Percentiles rank a stretch among this genome's conserved stretches.
phyloP scores from a whole-genome alignment of 2,113 vertebrate species.

The Leptocoma aspasia region DNA sequence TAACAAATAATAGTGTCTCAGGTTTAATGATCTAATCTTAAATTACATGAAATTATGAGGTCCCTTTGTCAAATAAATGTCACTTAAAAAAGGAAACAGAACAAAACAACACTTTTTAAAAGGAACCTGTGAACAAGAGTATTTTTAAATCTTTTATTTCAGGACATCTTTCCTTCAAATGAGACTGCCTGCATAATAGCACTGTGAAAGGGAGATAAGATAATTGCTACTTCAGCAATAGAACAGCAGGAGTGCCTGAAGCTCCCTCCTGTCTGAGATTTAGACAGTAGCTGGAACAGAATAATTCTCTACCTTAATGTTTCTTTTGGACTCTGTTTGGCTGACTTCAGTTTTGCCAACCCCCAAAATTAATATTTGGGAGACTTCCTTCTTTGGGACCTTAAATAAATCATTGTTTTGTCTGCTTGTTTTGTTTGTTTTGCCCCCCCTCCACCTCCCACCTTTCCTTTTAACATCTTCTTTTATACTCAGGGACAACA shows the following conservation, averaged over 20 bases:
- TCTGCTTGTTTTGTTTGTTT: background rate
- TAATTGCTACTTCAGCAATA: conserved; percentile 51
- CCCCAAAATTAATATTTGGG: conserved; percentile 35
- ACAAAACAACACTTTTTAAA: background rate
- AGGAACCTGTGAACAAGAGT: background rate
- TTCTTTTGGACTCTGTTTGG: conserved; percentile 39
- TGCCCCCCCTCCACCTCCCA: accelerated
- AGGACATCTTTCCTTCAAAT: background rate
- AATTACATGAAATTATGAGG: background rate
- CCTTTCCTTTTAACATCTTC: background rate
- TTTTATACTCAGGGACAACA: background rate
- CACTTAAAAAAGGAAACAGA: background rate
- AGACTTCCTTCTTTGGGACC: background rate
- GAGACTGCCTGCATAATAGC: background rate
- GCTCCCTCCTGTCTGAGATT: conserved; percentile 12
- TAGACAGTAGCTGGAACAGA: conserved; percentile 16
- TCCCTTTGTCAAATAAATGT: background rate
- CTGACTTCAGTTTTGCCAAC: conserved; percentile 12
- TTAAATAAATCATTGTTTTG: conserved; percentile 26
- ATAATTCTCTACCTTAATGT: conserved; percentile 30
- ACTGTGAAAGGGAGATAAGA: background rate
- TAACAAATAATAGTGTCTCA: background rate
- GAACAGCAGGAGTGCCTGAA: background rate
- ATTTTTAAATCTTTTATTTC: conserved; percentile 36
- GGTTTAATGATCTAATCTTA: background rate